Evolutionary conservation across 2,888 invertebrate genomes (phyloP).

Genomic region (Leptinotarsa peninsularis): DNA sequence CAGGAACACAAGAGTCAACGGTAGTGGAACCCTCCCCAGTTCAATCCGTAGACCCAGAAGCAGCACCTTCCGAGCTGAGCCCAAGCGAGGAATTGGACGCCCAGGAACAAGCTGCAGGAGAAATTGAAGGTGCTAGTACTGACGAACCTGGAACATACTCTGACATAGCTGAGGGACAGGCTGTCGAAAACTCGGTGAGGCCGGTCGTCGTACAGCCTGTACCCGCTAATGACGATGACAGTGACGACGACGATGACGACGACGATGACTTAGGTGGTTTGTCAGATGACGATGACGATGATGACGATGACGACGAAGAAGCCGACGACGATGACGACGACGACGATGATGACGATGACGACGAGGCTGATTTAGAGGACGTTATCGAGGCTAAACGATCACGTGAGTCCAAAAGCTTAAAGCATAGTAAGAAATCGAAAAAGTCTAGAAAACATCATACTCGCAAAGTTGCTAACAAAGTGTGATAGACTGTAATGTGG

Average conservation of each 20-base stretch:
- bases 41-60: conserved; percentile 57
- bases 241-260: conserved; percentile 69
- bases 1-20: conserved; percentile 65
- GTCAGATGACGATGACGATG: conserved; percentile 54
- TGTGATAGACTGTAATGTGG: conserved; percentile 56
- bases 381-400: conserved; percentile 78
- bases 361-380: conserved; percentile 76
- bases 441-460: conserved; percentile 61
- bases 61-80: conserved; percentile 60
- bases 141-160: conserved; percentile 42
- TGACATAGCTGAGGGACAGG: conserved; percentile 46
- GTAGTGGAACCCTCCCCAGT: conserved; percentile 38
- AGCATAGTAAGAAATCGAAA: conserved; percentile 62
- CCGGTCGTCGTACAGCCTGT: conserved; percentile 61
- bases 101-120: conserved; percentile 64
- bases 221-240: conserved; percentile 64
- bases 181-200: conserved; percentile 57
- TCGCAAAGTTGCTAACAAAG: conserved; percentile 55
- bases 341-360: conserved; percentile 77
- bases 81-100: conserved; percentile 60
- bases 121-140: conserved; percentile 48
- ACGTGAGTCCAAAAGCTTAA: conserved; percentile 84
- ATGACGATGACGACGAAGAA: conserved; percentile 72
- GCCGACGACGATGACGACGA: conserved; percentile 77
- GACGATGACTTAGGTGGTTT: conserved; percentile 69